Percentiles rank a stretch among this genome's conserved stretches.
These are phyloP conservation scores for Tiliqua scincoides DNA, from an alignment of 2,113 vertebrate species.

Conservation along the genomic window DNA sequence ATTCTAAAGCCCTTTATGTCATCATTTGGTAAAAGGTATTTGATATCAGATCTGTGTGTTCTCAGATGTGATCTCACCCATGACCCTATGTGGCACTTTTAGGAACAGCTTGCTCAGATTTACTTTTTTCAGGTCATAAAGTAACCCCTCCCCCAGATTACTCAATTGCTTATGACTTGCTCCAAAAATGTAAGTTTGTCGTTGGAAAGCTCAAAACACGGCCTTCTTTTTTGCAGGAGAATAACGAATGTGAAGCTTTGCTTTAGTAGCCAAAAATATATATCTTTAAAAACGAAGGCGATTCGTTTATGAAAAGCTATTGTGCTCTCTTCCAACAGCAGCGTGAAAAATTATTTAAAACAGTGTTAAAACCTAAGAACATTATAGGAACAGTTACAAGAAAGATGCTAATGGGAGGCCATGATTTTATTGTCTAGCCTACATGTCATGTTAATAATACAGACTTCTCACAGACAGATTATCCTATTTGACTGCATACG, in stretches of 20 bases:
- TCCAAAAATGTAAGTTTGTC: conserved; percentile 59
- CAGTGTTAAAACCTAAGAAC: not conserved
- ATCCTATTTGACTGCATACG: not conserved
- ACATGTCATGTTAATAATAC: not conserved
- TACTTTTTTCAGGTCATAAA: conserved; percentile 65
- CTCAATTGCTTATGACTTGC: conserved; percentile 56
- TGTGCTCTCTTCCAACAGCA: not conserved
- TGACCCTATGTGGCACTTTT: conserved; percentile 58
- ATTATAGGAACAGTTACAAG: not conserved
- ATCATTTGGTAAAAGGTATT: conserved; percentile 57
- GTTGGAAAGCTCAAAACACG: conserved; percentile 67
- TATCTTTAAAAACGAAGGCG: conserved; percentile 40
- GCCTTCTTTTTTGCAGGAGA: conserved; percentile 37
- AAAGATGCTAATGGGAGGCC: not conserved
- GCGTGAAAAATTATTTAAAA: not conserved
- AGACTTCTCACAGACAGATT: not conserved
- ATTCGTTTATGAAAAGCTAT: conserved; percentile 2
- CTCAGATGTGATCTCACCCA: conserved; percentile 67
- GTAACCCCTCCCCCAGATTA: not conserved
- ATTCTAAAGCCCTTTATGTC: conserved; percentile 54
- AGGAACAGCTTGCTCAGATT: conserved; percentile 67
- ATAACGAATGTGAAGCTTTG: conserved; percentile 56
- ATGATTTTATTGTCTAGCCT: not conserved
- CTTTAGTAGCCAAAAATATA: conserved; percentile 51
- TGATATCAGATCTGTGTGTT: conserved; percentile 49